Conservation (phyloP, 2,888 invertebrate genomes). For the Pterostichus madidus region DNA sequence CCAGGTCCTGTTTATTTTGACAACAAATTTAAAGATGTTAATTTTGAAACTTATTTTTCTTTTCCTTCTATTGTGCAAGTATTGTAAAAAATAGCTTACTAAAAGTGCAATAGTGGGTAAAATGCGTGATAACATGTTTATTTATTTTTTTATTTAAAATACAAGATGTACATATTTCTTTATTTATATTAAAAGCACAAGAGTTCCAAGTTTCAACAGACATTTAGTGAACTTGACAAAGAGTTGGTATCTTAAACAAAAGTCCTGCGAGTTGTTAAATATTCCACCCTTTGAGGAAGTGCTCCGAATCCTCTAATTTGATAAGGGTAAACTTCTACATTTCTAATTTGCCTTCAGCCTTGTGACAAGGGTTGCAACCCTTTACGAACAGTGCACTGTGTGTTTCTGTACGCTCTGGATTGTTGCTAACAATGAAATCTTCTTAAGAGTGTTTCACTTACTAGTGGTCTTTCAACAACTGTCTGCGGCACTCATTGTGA, state of each 20-base stretch:
- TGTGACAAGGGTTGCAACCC: constrained; percentile 34
- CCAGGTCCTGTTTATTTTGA: too few relatives aligned
- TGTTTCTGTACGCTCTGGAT: not conserved
- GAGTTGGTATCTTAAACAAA: not conserved
- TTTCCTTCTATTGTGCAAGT: too few relatives aligned
- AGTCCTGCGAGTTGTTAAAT: not conserved
- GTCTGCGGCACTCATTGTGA: not conserved
- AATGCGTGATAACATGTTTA: too few relatives aligned
- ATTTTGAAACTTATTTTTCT: too few relatives aligned
- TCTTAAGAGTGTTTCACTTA: constrained; percentile 2
- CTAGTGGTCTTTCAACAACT: constrained; percentile 3
- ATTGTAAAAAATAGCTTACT: too few relatives aligned
- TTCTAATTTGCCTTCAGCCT: constrained; percentile 35
- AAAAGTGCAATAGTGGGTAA: too few relatives aligned
- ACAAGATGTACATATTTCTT: too few relatives aligned
- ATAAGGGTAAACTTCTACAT: constrained; percentile 51
- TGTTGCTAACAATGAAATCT: constrained; percentile 39
- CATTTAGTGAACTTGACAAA: too few relatives aligned
- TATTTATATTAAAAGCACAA: too few relatives aligned
- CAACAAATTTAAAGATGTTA: too few relatives aligned
- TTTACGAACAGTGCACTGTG: constrained; percentile 15
- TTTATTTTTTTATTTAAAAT: too few relatives aligned
- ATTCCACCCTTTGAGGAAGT: constrained; percentile 33
- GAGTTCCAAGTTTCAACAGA: not conserved
- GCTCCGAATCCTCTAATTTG: constrained; percentile 17